Conservation (phyloP, 1,140 invertebrate genomes). For the Halictus rubicundus region DNA sequence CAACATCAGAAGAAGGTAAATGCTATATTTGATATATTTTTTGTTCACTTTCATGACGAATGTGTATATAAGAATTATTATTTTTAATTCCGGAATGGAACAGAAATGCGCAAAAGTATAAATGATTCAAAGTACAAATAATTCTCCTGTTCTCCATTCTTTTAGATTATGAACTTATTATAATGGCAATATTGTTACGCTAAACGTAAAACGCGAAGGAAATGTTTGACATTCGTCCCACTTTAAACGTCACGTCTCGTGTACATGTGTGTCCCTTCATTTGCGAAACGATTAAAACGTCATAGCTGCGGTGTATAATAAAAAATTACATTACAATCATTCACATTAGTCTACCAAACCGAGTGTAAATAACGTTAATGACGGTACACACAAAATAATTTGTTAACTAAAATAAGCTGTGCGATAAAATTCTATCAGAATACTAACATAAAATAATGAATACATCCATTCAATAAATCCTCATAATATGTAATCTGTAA, state of each 20-base stretch:
- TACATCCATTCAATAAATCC: background rate
- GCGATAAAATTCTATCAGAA: background rate
- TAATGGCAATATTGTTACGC: too few species aligned
- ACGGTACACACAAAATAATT: background rate
- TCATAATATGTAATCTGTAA: too few species aligned
- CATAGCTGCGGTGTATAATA: background rate
- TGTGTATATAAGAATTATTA: too few species aligned
- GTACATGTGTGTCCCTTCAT: background rate
- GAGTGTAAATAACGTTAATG: background rate
- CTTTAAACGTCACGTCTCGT: background rate
- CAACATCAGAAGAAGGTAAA: too few species aligned
- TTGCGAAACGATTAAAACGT: background rate
- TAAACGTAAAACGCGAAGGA: too few species aligned
- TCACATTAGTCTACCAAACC: background rate
- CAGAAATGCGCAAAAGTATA: too few species aligned
- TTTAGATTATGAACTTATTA: too few species aligned
- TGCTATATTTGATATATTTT: too few species aligned
- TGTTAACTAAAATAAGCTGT: background rate
- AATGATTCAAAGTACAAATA: too few species aligned
- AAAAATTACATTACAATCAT: background rate
- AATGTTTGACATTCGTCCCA: background rate
- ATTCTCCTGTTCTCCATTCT: too few species aligned
- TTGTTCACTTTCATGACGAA: too few species aligned
- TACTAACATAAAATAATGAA: background rate
- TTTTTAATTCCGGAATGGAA: too few species aligned